phyloP scores from a whole-genome alignment of 2,888 invertebrate species.

The Prosapia bicincta region DNA sequence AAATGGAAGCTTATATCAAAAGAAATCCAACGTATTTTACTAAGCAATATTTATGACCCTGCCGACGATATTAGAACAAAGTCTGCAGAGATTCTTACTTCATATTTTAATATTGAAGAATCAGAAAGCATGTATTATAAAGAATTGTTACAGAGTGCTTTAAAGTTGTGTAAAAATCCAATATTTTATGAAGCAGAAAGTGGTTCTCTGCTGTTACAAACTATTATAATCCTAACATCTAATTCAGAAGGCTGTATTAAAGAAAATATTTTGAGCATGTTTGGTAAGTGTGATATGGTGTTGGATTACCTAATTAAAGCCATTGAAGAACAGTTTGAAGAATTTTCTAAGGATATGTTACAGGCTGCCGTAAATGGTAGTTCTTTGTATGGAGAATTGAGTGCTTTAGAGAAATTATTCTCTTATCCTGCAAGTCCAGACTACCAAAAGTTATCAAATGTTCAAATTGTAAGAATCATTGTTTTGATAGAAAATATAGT shows the following conservation, averaged over 20 bases:
- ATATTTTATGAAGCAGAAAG: slow-evolving; percentile 47
- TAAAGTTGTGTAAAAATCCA: slow-evolving; percentile 50
- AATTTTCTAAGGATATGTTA: slow-evolving; percentile 46
- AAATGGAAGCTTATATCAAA: slow-evolving; percentile 49
- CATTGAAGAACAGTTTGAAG: slow-evolving; percentile 43
- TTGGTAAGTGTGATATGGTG: background rate
- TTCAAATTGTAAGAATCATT: slow-evolving; percentile 13
- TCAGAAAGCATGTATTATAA: slow-evolving; percentile 29
- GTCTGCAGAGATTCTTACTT: slow-evolving; percentile 51
- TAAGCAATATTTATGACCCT: slow-evolving; percentile 55
- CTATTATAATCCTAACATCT: slow-evolving; percentile 31
- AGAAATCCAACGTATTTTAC: slow-evolving; percentile 48
- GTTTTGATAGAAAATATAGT: background rate
- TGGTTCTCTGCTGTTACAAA: slow-evolving; percentile 45
- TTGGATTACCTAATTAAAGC: slow-evolving; percentile 20
- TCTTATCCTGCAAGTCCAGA: slow-evolving; percentile 37
- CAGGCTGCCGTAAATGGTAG: slow-evolving; percentile 44
- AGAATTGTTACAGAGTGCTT: slow-evolving; percentile 41
- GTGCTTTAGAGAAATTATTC: slow-evolving; percentile 40
- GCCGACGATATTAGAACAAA: slow-evolving; percentile 60
- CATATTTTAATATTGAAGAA: slow-evolving; percentile 45
- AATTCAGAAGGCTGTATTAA: slow-evolving; percentile 23
- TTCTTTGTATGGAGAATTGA: slow-evolving; percentile 48
- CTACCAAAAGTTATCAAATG: slow-evolving; percentile 4
- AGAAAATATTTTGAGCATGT: background rate